Percentiles rank a stretch among this genome's conserved stretches.
Conservation (phyloP, 2,113 vertebrate species). For the Podocnemis expansa region DNA sequence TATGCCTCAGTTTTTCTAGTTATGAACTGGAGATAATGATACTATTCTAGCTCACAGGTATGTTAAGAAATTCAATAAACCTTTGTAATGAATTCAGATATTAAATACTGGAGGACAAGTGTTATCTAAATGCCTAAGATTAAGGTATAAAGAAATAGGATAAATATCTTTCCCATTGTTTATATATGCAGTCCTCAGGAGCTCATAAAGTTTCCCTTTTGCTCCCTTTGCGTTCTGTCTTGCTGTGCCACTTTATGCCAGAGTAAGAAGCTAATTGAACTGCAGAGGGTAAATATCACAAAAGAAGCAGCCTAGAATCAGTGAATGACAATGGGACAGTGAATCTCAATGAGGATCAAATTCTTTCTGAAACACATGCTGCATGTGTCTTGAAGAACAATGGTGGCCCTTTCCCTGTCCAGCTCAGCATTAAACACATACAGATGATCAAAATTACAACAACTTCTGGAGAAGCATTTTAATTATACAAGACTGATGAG, state of each 20-base stretch:
- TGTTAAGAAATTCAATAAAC: not conserved
- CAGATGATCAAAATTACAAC: not conserved
- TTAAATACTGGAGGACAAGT: not conserved
- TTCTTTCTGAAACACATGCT: rapidly evolving
- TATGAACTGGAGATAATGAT: not conserved
- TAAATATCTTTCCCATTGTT: not conserved
- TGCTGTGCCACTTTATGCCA: not conserved
- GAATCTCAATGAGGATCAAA: not conserved
- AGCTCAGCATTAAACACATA: not conserved
- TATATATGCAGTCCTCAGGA: rapidly evolving
- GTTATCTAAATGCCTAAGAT: rapidly evolving
- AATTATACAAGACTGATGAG: not conserved
- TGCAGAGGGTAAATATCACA: not conserved
- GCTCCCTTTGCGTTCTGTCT: not conserved
- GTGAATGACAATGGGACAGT: rapidly evolving
- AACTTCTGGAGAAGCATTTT: not conserved
- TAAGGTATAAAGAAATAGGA: not conserved
- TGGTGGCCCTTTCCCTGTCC: rapidly evolving
- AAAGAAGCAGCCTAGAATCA: rapidly evolving
- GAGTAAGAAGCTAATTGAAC: not conserved
- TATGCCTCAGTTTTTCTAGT: not conserved
- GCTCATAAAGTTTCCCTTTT: rapidly evolving
- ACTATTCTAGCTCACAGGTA: rapidly evolving
- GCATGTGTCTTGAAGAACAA: not conserved
- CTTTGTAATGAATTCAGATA: not conserved